Evolutionary conservation across 2,797 vertebrate genomes (phyloP).

Genomic region (Rhinella marina): DNA sequence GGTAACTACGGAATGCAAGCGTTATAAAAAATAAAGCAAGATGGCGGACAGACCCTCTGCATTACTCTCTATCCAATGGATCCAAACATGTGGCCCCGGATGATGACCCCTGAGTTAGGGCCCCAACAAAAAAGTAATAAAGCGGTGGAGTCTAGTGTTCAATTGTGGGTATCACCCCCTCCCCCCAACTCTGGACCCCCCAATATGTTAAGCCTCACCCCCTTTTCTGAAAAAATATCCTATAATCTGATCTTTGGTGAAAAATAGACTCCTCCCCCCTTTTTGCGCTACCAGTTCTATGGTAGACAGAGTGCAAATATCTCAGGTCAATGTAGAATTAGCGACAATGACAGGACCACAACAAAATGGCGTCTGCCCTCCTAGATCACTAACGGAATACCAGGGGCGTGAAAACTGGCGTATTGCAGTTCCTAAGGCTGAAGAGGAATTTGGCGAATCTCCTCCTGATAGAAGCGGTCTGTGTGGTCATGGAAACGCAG

Average conservation of each 20-base stretch:
- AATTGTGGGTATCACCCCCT: background rate
- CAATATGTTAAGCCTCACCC: background rate
- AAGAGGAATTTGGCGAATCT: background rate
- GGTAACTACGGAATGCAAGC: background rate
- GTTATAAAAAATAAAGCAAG: background rate
- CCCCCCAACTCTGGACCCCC: background rate
- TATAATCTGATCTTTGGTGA: background rate
- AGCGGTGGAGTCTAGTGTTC: background rate
- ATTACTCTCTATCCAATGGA: background rate
- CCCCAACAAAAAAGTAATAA: background rate
- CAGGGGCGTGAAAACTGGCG: background rate
- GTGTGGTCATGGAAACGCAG: background rate
- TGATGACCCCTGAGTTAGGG: conserved; percentile 20
- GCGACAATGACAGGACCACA: background rate
- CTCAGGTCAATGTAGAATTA: background rate
- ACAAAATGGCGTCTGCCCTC: conserved; percentile 1
- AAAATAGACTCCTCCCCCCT: background rate
- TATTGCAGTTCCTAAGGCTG: background rate
- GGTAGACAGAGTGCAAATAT: conserved; percentile 13
- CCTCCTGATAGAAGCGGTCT: background rate
- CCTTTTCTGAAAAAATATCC: background rate
- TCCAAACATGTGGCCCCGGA: conserved; percentile 6
- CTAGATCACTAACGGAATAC: background rate
- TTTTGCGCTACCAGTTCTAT: background rate
- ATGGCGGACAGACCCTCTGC: background rate